phyloP scores from a whole-genome alignment of 1,140 invertebrate species.

The Zelostemma sp. region DNA sequence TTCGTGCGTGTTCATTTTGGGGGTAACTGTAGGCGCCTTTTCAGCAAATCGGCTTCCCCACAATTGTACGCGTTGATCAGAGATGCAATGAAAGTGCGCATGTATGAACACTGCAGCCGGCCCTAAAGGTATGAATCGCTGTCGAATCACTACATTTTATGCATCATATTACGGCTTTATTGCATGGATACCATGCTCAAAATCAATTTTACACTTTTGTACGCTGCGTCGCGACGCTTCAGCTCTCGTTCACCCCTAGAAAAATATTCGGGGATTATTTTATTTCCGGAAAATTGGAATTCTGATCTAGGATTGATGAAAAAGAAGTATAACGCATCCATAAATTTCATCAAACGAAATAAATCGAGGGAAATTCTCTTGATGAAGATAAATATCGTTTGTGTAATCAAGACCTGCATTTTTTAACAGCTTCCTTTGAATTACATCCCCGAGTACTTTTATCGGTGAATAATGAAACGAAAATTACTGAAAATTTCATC shows the following conservation, averaged over 20 bases:
- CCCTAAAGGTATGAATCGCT: neutral
- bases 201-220: neutral
- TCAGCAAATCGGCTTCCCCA: neutral
- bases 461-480: too few species aligned
- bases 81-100: neutral
- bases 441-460: too few species aligned
- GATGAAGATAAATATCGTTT: too few species aligned
- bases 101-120: neutral
- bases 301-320: too few species aligned
- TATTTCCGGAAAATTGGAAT: too few species aligned
- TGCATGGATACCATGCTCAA: neutral
- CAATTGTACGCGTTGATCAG: neutral
- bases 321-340: too few species aligned
- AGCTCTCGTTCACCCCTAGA: neutral
- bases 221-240: neutral
- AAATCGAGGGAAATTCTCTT: too few species aligned
- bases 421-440: too few species aligned
- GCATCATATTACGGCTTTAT: conserved; percentile 3
- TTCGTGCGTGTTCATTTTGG: neutral
- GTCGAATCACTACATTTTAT: neutral
- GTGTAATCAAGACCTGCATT: too few species aligned
- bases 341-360: too few species aligned
- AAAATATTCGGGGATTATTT: too few species aligned
- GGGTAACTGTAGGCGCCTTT: neutral
- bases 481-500: too few species aligned